A percentile compares a stretch with the other conserved stretches of the same genome.
Evolutionary conservation across 2,888 invertebrate genomes (phyloP).

Genomic region (Rhogogaster chlorosoma): DNA sequence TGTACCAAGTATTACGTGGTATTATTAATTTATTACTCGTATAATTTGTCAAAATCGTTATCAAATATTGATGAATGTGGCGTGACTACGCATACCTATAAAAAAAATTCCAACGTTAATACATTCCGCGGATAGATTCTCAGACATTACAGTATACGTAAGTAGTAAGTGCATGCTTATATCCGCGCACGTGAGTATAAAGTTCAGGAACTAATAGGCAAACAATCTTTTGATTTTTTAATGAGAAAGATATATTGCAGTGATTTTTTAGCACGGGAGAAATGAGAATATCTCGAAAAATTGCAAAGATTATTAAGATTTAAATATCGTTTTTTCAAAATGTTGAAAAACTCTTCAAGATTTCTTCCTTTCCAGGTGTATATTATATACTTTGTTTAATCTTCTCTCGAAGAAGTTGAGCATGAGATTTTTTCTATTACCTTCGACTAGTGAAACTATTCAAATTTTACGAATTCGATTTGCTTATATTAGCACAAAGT

Average conservation of each 20-base stretch:
- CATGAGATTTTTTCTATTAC: background rate
- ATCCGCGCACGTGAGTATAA: background rate
- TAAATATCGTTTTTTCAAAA: background rate
- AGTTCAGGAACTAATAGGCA: background rate
- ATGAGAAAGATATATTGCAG: background rate
- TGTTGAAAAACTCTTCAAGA: background rate
- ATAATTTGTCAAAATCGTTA: background rate
- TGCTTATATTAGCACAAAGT: background rate
- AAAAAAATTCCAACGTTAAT: background rate
- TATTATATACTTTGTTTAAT: background rate
- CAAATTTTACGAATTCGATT: background rate
- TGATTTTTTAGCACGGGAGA: background rate
- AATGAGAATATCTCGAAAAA: background rate
- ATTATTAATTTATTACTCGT: background rate
- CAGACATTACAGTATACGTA: too few species aligned
- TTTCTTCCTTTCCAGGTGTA: background rate
- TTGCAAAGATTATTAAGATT: background rate
- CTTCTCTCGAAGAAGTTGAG: background rate
- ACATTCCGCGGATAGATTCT: background rate
- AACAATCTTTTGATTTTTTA: background rate
- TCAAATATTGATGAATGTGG: background rate
- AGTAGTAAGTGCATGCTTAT: background rate
- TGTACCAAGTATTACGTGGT: background rate
- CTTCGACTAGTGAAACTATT: background rate
- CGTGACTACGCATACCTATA: background rate